phyloP scores from a whole-genome alignment of 2,113 vertebrate species.

The Microcebus griseorufus region DNA sequence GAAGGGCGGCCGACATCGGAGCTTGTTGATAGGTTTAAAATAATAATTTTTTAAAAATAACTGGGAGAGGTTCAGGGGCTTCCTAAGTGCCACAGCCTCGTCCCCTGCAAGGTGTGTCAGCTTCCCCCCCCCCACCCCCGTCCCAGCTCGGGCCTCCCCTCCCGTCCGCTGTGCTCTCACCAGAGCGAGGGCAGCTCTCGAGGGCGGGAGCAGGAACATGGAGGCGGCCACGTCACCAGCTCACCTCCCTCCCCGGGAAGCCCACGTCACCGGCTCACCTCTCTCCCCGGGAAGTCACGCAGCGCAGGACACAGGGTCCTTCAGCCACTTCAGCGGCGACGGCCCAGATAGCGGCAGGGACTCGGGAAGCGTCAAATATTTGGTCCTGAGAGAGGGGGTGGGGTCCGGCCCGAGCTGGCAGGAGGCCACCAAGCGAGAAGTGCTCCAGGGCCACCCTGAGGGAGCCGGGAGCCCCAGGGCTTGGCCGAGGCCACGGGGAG shows the following conservation, averaged over 20 bases:
- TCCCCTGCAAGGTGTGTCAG: fast-evolving
- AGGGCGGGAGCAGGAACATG: fast-evolving
- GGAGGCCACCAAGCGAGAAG: no score
- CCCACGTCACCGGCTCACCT: fast-evolving
- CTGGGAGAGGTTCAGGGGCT: not conserved
- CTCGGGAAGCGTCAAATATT: fast-evolving
- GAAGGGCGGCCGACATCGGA: conserved; percentile 19
- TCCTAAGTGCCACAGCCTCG: fast-evolving
- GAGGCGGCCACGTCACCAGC: fast-evolving
- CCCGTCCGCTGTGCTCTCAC: fast-evolving
- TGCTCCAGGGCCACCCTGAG: no score
- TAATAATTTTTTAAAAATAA: conserved; percentile 21
- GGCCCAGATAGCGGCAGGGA: fast-evolving
- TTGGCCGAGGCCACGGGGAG: no score
- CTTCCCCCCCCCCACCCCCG: not conserved
- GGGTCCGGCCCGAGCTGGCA: fast-evolving
- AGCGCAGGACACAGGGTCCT: not conserved
- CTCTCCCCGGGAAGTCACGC: not conserved
- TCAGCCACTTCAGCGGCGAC: fast-evolving
- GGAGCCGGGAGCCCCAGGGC: no score
- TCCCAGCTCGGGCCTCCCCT: no score
- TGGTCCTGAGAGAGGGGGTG: fast-evolving
- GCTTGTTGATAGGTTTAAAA: conserved; percentile 58
- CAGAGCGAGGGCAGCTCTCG: fast-evolving
- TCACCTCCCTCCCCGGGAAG: no score